Conservation (phyloP, 1,140 invertebrate genomes). For the Drosophila willistoni region DNA sequence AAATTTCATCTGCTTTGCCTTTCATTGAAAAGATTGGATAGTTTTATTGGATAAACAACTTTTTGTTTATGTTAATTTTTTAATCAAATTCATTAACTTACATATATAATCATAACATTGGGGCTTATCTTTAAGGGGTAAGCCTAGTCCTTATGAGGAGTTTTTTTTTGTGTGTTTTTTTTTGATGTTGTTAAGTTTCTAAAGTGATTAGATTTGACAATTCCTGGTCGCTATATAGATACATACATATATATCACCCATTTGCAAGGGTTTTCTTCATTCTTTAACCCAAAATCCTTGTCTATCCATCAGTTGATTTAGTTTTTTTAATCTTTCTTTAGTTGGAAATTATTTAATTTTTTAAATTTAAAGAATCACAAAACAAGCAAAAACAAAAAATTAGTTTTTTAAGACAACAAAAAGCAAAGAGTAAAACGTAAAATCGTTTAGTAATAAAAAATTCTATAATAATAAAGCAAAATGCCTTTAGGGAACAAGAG, state of each 20-base stretch:
- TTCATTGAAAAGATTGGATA: background rate
- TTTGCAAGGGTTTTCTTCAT: too few relatives aligned
- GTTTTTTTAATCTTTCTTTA: background rate
- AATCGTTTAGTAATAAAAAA: background rate
- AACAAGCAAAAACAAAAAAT: background rate
- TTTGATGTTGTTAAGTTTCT: constrained; percentile 1
- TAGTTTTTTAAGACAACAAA: background rate
- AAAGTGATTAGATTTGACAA: too few relatives aligned
- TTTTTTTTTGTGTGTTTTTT: background rate
- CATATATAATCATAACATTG: too few relatives aligned
- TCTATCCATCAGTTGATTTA: background rate
- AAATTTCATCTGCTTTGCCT: background rate
- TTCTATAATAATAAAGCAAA: constrained; percentile 2
- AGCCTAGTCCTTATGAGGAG: too few relatives aligned
- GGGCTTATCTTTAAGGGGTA: too few relatives aligned
- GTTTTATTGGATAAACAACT: background rate
- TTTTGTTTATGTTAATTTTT: background rate
- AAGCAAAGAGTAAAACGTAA: background rate
- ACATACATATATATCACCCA: background rate
- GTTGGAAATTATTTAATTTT: background rate
- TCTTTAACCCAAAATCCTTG: background rate
- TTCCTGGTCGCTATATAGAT: background rate
- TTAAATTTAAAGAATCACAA: background rate
- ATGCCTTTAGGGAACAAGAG: constrained; percentile 78
- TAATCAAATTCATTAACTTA: background rate